These are phyloP conservation scores for Peromyscus melanophrys DNA, from an alignment of 2,797 vertebrate species.

Conservation along the genomic window DNA sequence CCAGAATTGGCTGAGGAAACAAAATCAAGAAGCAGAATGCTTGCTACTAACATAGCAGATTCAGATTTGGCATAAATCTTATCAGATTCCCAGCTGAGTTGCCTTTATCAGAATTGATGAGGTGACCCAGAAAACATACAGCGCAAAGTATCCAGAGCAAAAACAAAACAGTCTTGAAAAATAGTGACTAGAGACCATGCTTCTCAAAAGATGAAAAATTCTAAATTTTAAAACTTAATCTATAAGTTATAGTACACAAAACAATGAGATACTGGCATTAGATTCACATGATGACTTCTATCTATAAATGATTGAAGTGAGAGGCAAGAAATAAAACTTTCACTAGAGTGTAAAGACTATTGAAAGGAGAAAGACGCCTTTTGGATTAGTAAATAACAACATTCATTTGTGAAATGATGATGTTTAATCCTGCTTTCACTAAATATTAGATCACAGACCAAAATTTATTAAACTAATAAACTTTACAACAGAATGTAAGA, in stretches of 20 bases:
- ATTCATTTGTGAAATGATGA: conserved; percentile 7
- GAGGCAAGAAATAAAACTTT: conserved; percentile 7
- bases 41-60: neutral
- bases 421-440: neutral
- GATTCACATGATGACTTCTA: neutral
- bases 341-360: neutral
- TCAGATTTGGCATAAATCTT: neutral
- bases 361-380: neutral
- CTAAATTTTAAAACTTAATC: neutral
- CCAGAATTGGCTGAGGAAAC: neutral
- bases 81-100: neutral
- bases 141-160: neutral
- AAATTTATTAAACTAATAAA: conserved; percentile 31
- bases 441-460: neutral
- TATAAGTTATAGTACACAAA: neutral
- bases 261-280: neutral
- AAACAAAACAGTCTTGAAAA: neutral
- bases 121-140: neutral
- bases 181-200: neutral
- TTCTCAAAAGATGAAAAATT: neutral
- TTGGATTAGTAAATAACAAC: neutral
- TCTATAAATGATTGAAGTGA: neutral
- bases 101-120: neutral
- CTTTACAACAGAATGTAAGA: neutral
- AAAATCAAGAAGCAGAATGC: neutral